Evolutionary conservation across 2,888 invertebrate genomes (phyloP), one percentile per base, ranked within the genome.

Genomic region (Drosophila mayaguana): DNA sequence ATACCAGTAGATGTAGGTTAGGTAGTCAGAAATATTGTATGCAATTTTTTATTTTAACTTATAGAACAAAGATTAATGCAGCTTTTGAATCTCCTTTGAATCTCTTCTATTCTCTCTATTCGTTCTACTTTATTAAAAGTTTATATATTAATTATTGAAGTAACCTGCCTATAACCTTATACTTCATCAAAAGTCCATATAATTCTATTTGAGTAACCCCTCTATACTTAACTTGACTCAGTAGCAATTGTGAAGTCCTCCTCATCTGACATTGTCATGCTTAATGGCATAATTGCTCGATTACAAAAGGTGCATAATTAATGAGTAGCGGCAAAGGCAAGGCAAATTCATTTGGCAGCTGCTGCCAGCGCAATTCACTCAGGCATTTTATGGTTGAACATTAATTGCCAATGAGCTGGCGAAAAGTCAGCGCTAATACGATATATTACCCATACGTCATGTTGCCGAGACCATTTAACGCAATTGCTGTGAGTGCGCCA

Each of bases 351-450:
- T 36, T 40, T 46, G 53, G 42, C 22, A 34, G 40, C 48, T 18
- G 48, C 43, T 60, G 67, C 40, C 60, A 57, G 36, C 54, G 46
- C 34, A 34, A 48, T 55, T 61, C 32, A 63, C 62, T 80, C 60
- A 28, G 40, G 32, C 50, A 56, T 62, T 65, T 74, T 66, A 78
- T 67, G 78, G 57, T 56, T 25, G 34, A 28, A 34, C 64, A 63
- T 68, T 80, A 80, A 80, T 80, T 78, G 65, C 14, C 81, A 62
- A 72, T 78, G 73, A 69, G 60, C 42, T 25, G 46, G 42, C 57
- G 65, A 54, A 65, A 73, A 62, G 79, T 70, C 61, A 51, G 42
- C 64, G 68, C 46, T 77, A 82, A 77, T 80, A 70, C 66, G 64
- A 73, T 51, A 73, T 51, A 74, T 70, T 68, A 69, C 70, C 32